Percentiles rank a stretch among this genome's conserved stretches.
Evolutionary conservation across 2,797 vertebrate genomes (phyloP).

Genomic region (Amblyraja radiata): DNA sequence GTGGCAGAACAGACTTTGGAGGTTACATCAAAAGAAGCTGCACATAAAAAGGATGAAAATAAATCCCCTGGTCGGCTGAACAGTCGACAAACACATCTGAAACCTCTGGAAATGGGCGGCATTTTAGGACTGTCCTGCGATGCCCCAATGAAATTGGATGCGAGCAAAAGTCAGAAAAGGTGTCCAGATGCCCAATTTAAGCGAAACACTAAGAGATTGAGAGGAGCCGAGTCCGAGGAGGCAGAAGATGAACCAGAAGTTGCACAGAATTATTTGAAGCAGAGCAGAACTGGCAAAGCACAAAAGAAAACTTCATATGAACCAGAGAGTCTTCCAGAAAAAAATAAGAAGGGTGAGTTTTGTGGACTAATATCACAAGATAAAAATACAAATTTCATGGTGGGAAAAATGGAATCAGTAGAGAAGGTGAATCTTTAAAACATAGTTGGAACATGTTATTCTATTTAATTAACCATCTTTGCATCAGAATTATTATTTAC

Average conservation of each 20-base stretch:
- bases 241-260: slow-evolving; percentile 47
- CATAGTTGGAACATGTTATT: not conserved
- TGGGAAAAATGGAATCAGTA: not conserved
- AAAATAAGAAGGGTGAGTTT: slow-evolving; percentile 70
- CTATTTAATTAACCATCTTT: not conserved
- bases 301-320: slow-evolving; percentile 50
- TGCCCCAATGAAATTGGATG: slow-evolving; percentile 37
- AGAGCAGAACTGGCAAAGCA: slow-evolving; percentile 44
- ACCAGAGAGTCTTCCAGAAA: slow-evolving; percentile 73
- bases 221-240: slow-evolving; percentile 46
- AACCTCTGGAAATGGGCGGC: slow-evolving; percentile 28
- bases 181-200: slow-evolving; percentile 42
- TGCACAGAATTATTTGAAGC: slow-evolving; percentile 47
- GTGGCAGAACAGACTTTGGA: not conserved
- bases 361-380: not conserved
- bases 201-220: slow-evolving; percentile 49
- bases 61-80: not conserved
- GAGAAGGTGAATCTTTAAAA: not conserved
- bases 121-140: slow-evolving; percentile 39
- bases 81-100: not conserved
- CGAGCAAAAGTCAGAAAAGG: slow-evolving; percentile 39
- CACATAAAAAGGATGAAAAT: not conserved
- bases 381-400: not conserved
- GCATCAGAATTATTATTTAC: not conserved
- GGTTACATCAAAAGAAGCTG: not conserved